phyloP scores from a whole-genome alignment of 2,888 invertebrate genomes.

The Mycalesis mineus region DNA sequence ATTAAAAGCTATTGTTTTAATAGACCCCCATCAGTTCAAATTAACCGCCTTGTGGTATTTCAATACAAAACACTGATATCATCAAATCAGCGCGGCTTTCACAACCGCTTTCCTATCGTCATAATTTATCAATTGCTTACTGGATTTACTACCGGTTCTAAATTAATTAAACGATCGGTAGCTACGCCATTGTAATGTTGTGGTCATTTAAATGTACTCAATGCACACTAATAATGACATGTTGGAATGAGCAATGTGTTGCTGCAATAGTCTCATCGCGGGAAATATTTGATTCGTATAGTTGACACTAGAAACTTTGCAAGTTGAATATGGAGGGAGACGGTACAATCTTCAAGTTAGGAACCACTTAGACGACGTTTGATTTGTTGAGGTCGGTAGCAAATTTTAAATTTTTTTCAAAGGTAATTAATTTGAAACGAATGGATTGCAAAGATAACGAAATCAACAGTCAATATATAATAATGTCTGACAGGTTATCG shows the following conservation, averaged over 20 bases:
- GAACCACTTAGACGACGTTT: no score
- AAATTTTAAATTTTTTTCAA: no score
- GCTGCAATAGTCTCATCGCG: neutral
- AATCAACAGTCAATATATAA: no score
- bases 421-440: no score
- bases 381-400: no score
- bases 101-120: slow-evolving; percentile 3
- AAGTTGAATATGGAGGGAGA: no score
- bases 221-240: no score
- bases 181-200: neutral
- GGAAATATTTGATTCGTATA: neutral
- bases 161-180: slow-evolving; percentile 9
- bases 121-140: slow-evolving; percentile 9
- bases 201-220: neutral
- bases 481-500: no score
- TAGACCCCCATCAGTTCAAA: neutral
- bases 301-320: no score
- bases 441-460: no score
- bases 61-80: slow-evolving; percentile 3
- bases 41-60: slow-evolving; percentile 4
- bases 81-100: slow-evolving; percentile 12
- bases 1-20: slow-evolving; percentile 5
- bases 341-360: no score
- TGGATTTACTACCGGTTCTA: slow-evolving; percentile 3
- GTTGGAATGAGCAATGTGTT: neutral